Evolutionary conservation across 30 jellyfish, hydroid and myxozoan species (phyloP), one percentile per base, ranked within the genome.

Genomic region (Cassiopea andromeda): DNA sequence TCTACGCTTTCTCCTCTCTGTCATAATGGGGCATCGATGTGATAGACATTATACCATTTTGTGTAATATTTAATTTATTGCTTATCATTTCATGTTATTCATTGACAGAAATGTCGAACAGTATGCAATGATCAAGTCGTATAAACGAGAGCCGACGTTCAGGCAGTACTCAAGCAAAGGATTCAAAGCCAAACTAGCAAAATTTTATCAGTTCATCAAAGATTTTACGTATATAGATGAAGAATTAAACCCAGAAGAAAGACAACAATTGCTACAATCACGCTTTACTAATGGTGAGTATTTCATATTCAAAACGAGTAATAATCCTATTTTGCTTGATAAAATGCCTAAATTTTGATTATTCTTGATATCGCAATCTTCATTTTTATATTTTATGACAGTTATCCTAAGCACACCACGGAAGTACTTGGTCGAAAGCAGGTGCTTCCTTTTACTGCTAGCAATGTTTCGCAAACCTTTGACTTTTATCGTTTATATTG

Each of bases 171-270:
- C 97, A 27, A 80, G 85, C 68, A 90, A 89, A 17, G 91, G 91
- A 16, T 91, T 91, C 80, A 44, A 54, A 59, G 89, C 46, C 16
- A 91, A 91, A 59, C 81, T 91, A 7, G 92, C 75, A 49, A 64
- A 84, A 49, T 91, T 91, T 68, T 81, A 91, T 59, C 75, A 72
- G 74, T 91, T 74, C 81, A 81, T 91, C 17, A 71, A 84, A 44
- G 92, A 91, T 58, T 85, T 91, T 18, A 91, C 97, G 45, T 78
- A 74, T 72, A 75, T 91, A 44, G 97, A 91, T 45, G 97, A 91
- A 54, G 97, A 91, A 50, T 77, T 91, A 27, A 91, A 91, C 73
- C 97, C 97, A 17, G 92, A 84, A 50, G 97, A 91, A 69, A 83
- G 97, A 17, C 88, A 78, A 44, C 91, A 91, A 60, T 47, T 91